Base-by-base conservation (phyloP, 2,888 invertebrate species). In the Keiferia lycopersicella region DNA sequence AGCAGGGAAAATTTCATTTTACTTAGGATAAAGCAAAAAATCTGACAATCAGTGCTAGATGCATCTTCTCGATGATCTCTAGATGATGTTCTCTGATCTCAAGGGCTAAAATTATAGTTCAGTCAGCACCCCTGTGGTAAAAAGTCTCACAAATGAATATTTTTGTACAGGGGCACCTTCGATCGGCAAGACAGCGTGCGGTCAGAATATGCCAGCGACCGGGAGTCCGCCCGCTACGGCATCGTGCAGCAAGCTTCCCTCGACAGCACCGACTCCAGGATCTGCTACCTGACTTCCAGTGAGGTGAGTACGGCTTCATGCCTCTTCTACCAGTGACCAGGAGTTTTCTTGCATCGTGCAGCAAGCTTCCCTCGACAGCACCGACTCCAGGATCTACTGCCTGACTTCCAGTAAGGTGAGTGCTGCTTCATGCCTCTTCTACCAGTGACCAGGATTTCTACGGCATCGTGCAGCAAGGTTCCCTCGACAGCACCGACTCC, bases 351-450 rank as follows among this genome's bases (percentile, higher is more conserved):
- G 96, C 72, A 97, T 98, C 83, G 96, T 97, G 75, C 97, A 98
- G 87, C 98, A 98, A 87, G 97, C 97, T 57, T 98, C 98, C 62
- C 95, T 98, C 69, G 98, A 98, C 85, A 98, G 98, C 92, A 97
- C 98, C 11, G 98, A 98, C 92, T 98, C 98, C 71, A 94, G 97
- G 77, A 94, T 98, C 76, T 98, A 98, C 91, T 98, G 98, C 91
- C 94, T 98, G 83, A 98, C 98, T 72, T 98, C 98, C 58, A 98
- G 98, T 71, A 98, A 98, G 97, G 98, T 98, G 93, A 95, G 97
- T 34, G 10, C 30, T 30, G 30, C 10, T 10, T 34, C 34, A 34
- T 34, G 34, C 8, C 10, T 34, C 1, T 34, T 34, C 10, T 34
- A 10, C 97, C 89, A 97, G 97, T 81, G 97, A 97, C n/a, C 87